These are phyloP conservation scores for Struthidea cinerea DNA, from an alignment of 2,113 vertebrate species.

Conservation along the genomic window DNA sequence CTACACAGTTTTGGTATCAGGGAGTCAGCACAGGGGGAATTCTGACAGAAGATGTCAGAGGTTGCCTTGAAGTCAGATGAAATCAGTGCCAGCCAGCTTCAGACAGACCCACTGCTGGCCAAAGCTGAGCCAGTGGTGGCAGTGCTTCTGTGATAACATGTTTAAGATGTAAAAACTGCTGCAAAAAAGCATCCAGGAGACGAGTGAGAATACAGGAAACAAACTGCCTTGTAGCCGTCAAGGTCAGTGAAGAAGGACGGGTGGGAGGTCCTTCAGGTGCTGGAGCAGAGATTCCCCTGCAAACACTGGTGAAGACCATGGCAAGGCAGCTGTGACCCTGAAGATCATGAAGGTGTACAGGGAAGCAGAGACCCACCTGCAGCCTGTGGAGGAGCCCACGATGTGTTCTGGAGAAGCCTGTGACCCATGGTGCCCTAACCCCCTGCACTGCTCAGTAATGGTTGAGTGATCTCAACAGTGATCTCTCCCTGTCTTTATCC, in stretches of 20 bases:
- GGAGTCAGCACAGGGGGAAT: background rate
- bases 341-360: no score
- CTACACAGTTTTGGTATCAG: background rate
- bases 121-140: background rate
- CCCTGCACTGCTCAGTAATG: rapidly evolving
- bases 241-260: background rate
- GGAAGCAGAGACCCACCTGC: background rate
- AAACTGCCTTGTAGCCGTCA: background rate
- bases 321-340: background rate
- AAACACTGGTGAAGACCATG: background rate
- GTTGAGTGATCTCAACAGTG: background rate
- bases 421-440: rapidly evolving
- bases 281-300: background rate
- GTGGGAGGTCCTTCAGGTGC: background rate
- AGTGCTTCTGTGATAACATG: background rate
- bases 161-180: background rate
- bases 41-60: background rate
- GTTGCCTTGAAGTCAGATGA: background rate
- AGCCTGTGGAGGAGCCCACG: rapidly evolving
- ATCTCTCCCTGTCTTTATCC: background rate
- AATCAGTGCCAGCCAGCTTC: background rate
- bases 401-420: background rate
- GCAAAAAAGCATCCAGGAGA: background rate
- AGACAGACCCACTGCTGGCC: rapidly evolving
- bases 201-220: background rate